Evolutionary conservation across 2,797 vertebrate genomes (phyloP).

Genomic region (Clarias pachynema): DNA sequence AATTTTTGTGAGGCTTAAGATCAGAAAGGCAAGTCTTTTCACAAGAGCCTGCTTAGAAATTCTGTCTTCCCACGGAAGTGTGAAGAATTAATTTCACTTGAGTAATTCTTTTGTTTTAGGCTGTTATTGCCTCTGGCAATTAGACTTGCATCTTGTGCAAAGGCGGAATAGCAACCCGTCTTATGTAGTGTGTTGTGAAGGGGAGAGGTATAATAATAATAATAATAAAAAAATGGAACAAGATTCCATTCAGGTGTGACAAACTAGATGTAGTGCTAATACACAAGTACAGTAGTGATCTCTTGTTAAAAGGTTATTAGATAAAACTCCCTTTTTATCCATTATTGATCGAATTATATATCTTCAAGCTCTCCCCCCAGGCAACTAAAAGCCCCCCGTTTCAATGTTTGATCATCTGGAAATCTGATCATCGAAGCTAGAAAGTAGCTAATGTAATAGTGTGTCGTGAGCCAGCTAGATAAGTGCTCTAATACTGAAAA

Average conservation of each 20-base stretch:
- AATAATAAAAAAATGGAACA: background rate
- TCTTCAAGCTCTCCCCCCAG: background rate
- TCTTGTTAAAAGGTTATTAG: conserved; percentile 8
- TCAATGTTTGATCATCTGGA: background rate
- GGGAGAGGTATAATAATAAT: background rate
- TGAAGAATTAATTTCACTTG: background rate
- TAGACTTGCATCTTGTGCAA: background rate
- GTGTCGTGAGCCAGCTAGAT: background rate
- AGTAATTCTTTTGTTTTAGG: background rate
- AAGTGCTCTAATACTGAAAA: background rate
- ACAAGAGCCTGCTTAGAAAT: background rate
- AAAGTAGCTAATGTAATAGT: conserved; percentile 15
- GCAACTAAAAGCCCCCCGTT: conserved; percentile 12
- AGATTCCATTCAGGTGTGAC: background rate
- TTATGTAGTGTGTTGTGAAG: background rate
- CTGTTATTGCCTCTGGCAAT: background rate
- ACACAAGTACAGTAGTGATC: background rate
- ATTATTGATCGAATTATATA: conserved; percentile 4
- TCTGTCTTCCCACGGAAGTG: background rate
- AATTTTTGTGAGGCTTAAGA: background rate
- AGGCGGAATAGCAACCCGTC: background rate
- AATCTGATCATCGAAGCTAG: background rate
- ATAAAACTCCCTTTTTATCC: background rate
- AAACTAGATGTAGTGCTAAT: background rate
- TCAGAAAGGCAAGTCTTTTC: conserved; percentile 7